phyloP scores from a whole-genome alignment of 2,888 invertebrate genomes.

The Eurois occulta region DNA sequence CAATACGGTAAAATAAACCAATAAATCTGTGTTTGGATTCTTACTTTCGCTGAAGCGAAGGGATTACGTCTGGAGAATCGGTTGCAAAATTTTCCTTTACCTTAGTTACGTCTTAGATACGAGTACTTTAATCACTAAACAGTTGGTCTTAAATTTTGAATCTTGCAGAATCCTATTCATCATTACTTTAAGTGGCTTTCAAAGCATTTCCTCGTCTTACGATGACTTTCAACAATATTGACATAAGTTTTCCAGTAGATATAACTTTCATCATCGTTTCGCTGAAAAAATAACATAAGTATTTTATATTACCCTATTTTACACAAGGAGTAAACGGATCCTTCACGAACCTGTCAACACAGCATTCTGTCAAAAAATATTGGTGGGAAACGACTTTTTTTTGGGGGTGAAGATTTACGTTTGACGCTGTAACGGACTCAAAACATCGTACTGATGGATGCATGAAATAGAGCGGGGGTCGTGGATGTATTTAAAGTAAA shows the following conservation, averaged over 20 bases:
- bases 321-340: background rate
- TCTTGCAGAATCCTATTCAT: background rate
- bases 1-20: slow-evolving; percentile 9
- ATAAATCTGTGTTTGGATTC: slow-evolving; percentile 2
- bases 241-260: background rate
- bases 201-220: background rate
- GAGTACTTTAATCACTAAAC: background rate
- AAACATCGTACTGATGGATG: background rate
- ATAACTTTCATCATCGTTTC: background rate
- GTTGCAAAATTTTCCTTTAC: background rate
- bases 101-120: background rate
- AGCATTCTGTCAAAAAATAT: background rate
- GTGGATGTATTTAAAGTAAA: background rate
- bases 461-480: background rate
- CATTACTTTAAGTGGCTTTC: background rate
- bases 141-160: background rate
- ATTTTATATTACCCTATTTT: background rate
- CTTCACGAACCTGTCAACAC: background rate
- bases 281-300: background rate
- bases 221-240: background rate
- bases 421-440: background rate
- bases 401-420: background rate
- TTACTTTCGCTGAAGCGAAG: background rate
- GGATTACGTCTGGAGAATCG: background rate
- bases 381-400: background rate